Conservation (phyloP, 2,113 vertebrate genomes). For the Symphodus melops region DNA sequence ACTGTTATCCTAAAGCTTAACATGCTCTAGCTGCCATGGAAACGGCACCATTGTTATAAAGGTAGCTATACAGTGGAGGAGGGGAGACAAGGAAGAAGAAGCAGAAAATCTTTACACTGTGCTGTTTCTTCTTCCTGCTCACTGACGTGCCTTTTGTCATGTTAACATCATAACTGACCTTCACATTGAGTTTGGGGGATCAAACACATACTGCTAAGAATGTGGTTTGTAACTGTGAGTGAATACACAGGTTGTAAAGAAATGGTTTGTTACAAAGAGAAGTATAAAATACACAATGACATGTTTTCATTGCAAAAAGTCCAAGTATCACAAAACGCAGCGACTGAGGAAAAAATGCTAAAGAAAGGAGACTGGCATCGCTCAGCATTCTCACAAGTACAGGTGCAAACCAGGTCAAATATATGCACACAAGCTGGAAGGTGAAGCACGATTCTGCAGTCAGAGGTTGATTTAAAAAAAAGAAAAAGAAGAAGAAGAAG, state of each 20-base stretch:
- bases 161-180: background rate
- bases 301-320: background rate
- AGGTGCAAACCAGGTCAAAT: constrained; percentile 36
- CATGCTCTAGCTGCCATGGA: constrained; percentile 77
- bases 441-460: constrained; percentile 8
- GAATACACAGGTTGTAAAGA: no score
- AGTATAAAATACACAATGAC: background rate
- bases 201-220: background rate
- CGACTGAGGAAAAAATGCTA: background rate
- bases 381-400: constrained; percentile 1
- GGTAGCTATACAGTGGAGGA: constrained; percentile 57
- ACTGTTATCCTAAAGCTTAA: constrained; percentile 75
- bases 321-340: background rate
- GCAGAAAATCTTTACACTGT: constrained; percentile 21
- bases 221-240: background rate
- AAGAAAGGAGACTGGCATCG: background rate
- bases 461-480: constrained; percentile 12
- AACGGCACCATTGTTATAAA: constrained; percentile 73
- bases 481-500: constrained; percentile 14
- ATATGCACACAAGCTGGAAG: constrained; percentile 3
- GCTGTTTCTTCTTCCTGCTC: background rate
- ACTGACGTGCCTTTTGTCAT: background rate
- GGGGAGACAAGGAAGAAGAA: constrained; percentile 48
- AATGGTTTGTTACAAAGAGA: background rate
- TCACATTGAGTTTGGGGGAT: background rate